phyloP scores from a whole-genome alignment of 2,888 invertebrate species.

The Eilema griseolum region DNA sequence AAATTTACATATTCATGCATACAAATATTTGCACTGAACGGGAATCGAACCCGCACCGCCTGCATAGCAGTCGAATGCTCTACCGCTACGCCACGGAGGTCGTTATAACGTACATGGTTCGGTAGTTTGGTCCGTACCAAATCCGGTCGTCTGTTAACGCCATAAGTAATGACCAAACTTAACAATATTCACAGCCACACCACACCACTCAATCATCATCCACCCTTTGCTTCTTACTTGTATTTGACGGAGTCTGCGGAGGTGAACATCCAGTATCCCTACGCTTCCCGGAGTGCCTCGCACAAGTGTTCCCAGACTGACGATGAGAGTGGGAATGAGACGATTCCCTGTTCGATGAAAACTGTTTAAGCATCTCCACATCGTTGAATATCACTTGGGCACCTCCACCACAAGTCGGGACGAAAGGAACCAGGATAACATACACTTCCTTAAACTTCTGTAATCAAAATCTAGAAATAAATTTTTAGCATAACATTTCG shows the following conservation, averaged over 20 bases:
- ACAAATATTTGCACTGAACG: no score
- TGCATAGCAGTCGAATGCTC: no score
- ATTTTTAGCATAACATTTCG: no score
- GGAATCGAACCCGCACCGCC: no score
- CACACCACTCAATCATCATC: constrained; percentile 67
- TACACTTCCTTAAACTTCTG: no score
- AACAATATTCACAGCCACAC: constrained; percentile 22
- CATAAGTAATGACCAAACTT: constrained; percentile 23
- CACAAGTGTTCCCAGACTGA: constrained; percentile 68
- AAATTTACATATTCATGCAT: no score
- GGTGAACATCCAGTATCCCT: constrained; percentile 77
- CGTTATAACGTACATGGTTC: no score
- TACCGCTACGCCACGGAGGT: no score
- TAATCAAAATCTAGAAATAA: no score
- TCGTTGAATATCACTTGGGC: constrained; percentile 98
- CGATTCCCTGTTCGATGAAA: constrained; percentile 88
- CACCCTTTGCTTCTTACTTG: constrained; percentile 80
- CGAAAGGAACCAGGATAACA: no score
- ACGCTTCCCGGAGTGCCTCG: constrained; percentile 78
- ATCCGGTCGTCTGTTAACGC: no score
- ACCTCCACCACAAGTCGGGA: constrained; percentile 97
- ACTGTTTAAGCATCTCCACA: constrained; percentile 95
- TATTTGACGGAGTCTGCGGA: constrained; percentile 79
- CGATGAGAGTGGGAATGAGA: constrained; percentile 56
- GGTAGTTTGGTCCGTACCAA: no score